These are phyloP conservation scores for Tor tambroides DNA, from an alignment of 2,113 vertebrate species.

Conservation along the genomic window DNA sequence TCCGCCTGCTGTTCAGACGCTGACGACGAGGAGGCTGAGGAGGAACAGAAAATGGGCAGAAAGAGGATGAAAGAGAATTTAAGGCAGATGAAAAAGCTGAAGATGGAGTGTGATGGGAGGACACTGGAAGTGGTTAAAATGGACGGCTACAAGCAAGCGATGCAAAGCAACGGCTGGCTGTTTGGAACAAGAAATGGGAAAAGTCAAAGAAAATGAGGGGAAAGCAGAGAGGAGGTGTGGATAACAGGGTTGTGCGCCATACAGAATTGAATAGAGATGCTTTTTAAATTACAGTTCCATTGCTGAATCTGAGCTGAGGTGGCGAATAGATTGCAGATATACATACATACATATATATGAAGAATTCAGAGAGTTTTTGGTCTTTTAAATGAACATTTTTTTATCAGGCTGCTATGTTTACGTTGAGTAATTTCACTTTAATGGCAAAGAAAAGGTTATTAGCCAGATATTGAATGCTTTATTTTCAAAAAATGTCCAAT, in stretches of 20 bases:
- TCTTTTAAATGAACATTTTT: too few relatives aligned
- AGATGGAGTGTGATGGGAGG: constrained; percentile 53
- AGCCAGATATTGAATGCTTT: too few relatives aligned
- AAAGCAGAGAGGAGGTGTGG: constrained; percentile 33
- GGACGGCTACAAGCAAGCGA: constrained; percentile 4
- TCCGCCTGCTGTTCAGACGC: constrained; percentile 61
- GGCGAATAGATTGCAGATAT: too few relatives aligned
- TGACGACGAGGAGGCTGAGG: not conserved
- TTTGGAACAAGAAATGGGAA: constrained; percentile 51
- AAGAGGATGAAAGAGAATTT: constrained; percentile 60
- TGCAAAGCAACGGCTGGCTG: constrained; percentile 51
- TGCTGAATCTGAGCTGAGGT: not conserved
- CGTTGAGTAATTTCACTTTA: too few relatives aligned
- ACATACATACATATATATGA: too few relatives aligned
- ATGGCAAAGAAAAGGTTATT: too few relatives aligned
- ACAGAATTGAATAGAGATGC: not conserved
- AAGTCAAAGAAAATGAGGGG: constrained; percentile 54
- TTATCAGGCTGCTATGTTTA: too few relatives aligned
- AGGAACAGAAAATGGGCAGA: constrained; percentile 47
- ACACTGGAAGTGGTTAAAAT: constrained; percentile 36
- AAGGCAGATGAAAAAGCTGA: constrained; percentile 54
- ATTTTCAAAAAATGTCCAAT: too few relatives aligned
- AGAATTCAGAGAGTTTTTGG: too few relatives aligned
- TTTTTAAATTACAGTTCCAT: not conserved
- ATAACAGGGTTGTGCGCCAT: constrained; percentile 9